Base-by-base conservation (phyloP, 2,113 vertebrate species). In the Uria lomvia region DNA sequence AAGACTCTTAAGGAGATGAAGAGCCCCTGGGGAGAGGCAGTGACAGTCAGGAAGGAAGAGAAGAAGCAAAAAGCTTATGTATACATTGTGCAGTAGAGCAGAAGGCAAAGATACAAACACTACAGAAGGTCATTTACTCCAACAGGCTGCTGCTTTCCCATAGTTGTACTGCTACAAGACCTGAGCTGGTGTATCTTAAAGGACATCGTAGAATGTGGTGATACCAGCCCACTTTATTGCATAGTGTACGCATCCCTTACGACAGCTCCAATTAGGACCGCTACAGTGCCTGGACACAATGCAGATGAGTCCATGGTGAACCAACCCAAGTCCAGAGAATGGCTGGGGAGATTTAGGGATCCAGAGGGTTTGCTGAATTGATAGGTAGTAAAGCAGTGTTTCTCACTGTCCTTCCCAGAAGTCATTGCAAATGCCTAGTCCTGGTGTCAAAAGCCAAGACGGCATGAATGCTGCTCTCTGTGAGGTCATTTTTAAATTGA, bases 201-300 rank as follows among this genome's bases (percentile, higher is more conserved):
- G 29, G 49, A 23, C n/a, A 14, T 38, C 0, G 0, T 16, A 77
- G 19, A 17, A 22, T 6, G 30, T 49, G 13, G 55, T 70, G 38
- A 42, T 27, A 49, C 7, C 14, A 70, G 11, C 8, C 15, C 21
- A 43, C 43, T 53, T 68, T 20, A 52, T 47, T 56, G 34, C 40
- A 52, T 17, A 73, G 12, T 6, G 7, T 9, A 18, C 50, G 4
- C 56, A 34, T 47, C 59, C 3, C 3, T 63, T 58, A 56, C 34
- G 49, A 47, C 17, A 72, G 24, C 15, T 86, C 16, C 45, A 34
- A 2, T 60, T 36, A 73, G 27, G 36, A 70, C 26, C 5, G 18
- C 67, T 53, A 6, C 6, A 34, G 34, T 47, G 34, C 45, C 49
- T 56, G 36, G 10, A 47, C 32, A 65, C 45, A 22, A 66, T 24